Evolutionary conservation across 2,888 invertebrate genomes (phyloP).

Genomic region (Zaprionus obscuricornis): DNA sequence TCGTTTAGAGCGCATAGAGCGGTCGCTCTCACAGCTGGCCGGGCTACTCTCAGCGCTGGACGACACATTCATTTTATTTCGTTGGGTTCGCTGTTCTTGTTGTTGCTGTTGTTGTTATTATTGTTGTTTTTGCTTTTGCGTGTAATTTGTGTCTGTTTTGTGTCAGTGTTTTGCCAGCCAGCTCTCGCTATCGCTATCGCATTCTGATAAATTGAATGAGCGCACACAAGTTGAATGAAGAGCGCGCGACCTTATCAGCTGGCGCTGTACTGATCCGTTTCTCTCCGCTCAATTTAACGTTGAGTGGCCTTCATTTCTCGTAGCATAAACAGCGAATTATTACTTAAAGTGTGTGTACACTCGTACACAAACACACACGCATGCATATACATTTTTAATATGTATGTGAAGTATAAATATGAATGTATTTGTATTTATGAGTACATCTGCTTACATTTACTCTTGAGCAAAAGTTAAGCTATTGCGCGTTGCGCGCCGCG

Average conservation of each 20-base stretch:
- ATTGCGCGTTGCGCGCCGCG: no score
- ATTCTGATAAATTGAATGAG: constrained; percentile 27
- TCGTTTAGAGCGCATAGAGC: no score
- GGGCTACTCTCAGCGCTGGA: no score
- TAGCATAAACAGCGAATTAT: constrained; percentile 22
- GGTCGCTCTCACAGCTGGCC: no score
- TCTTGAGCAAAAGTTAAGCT: constrained; percentile 11
- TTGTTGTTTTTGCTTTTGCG: constrained; percentile 1
- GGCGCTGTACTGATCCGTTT: constrained; percentile 27
- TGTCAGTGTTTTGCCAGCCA: no score
- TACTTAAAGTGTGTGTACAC: constrained; percentile 10
- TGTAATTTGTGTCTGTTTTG: constrained; percentile 22
- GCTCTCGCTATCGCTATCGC: constrained; percentile 19
- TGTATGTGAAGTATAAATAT: no score
- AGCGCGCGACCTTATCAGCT: constrained; percentile 42
- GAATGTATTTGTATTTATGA: no score
- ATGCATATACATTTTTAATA: background rate
- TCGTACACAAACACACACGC: background rate
- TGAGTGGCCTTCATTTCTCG: constrained; percentile 34
- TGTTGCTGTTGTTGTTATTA: constrained; percentile 1
- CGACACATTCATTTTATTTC: no score
- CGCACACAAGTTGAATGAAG: constrained; percentile 22
- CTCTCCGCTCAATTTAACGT: constrained; percentile 28
- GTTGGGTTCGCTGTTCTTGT: no score
- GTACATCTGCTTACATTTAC: constrained; percentile 1